Conservation (phyloP, 2,888 invertebrate genomes). For the Gastracanthus pulcherrimus region DNA sequence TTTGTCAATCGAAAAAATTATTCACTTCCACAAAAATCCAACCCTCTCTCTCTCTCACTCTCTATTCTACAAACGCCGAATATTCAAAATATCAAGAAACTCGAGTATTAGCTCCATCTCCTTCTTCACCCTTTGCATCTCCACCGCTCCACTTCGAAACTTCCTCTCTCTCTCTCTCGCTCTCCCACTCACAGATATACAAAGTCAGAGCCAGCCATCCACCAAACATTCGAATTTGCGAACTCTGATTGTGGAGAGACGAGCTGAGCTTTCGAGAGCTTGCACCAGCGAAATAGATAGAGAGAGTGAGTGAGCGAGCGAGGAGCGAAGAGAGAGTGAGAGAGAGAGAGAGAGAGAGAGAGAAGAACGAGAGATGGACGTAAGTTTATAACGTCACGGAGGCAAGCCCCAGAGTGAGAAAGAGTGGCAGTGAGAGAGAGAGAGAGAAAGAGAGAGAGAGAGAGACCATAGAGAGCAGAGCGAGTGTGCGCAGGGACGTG, state of each 20-base stretch:
- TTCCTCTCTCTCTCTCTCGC: not conserved
- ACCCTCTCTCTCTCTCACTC: no score
- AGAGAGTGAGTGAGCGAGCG: not conserved
- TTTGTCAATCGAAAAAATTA: no score
- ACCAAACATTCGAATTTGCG: not conserved
- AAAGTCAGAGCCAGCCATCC: not conserved
- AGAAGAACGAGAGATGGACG: not conserved
- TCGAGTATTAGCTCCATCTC: not conserved
- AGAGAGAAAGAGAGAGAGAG: slow-evolving; percentile 4
- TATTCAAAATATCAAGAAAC: not conserved
- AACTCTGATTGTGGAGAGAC: not conserved
- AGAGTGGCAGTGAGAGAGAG: not conserved
- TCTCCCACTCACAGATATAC: not conserved
- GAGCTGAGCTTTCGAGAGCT: not conserved
- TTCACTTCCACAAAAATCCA: no score
- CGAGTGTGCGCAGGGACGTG: slow-evolving; percentile 38
- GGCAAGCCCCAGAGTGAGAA: not conserved
- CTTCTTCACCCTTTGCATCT: not conserved
- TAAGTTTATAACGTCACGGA: slow-evolving; percentile 35
- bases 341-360: not conserved
- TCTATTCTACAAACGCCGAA: no score
- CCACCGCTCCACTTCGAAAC: not conserved
- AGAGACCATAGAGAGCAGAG: slow-evolving; percentile 25
- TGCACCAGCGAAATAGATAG: not conserved
- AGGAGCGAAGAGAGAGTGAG: not conserved